These are phyloP conservation scores for Cardiocondyla obscurior DNA, from an alignment of 1,140 invertebrate species.

Conservation along the genomic window DNA sequence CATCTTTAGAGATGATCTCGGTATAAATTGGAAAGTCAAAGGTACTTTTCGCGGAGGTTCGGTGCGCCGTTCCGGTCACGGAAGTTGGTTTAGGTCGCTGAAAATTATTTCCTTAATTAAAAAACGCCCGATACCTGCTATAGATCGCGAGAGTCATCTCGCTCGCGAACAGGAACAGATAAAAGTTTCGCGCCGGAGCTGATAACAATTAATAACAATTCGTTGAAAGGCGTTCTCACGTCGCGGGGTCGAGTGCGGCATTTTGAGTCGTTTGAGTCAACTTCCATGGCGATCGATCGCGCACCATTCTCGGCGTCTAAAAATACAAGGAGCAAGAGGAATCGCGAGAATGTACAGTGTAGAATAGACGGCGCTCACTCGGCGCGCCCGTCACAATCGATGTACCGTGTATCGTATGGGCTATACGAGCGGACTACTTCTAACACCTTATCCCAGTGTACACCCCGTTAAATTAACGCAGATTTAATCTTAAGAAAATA, in stretches of 20 bases:
- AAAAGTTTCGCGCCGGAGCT: background rate
- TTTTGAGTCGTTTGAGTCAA: background rate
- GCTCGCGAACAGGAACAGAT: background rate
- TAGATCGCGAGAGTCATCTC: background rate
- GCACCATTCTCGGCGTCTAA: constrained; percentile 6
- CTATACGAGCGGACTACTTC: constrained; percentile 10
- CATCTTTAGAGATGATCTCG: constrained; percentile 26
- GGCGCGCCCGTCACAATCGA: constrained; percentile 33
- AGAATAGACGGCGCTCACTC: constrained; percentile 49
- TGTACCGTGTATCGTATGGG: constrained; percentile 19
- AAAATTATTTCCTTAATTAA: background rate
- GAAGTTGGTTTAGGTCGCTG: background rate
- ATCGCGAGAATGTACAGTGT: constrained; percentile 59
- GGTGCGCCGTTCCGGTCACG: background rate
- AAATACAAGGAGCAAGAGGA: constrained; percentile 2
- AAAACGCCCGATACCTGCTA: background rate
- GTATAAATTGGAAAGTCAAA: background rate
- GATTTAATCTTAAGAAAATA: constrained; percentile 56
- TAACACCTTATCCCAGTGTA: constrained; percentile 49
- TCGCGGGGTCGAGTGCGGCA: background rate
- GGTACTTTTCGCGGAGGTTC: background rate
- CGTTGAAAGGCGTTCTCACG: too few relatives aligned
- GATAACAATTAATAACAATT: background rate
- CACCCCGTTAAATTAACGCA: constrained; percentile 55
- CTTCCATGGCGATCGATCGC: constrained; percentile 13